Base-by-base conservation (phyloP, 2,113 vertebrate species). In the Ammodytes marinus region DNA sequence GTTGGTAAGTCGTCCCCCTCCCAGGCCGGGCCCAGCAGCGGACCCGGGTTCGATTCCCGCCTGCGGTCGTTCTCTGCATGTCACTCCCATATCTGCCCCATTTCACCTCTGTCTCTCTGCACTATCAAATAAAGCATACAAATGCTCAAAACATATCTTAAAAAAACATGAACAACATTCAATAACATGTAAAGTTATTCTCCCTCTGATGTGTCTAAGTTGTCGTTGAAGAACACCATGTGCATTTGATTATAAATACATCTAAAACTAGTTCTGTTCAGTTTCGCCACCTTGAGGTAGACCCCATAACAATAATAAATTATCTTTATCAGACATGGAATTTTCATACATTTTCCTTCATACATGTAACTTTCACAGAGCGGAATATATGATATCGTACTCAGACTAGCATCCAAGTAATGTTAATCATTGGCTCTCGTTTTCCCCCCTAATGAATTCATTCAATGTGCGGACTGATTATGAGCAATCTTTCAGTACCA, bases 401-500 rank as follows among this genome's bases (percentile, higher is more conserved):
- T 40, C 65, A 64, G 70, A n/a, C 50, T 27, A 35, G 12, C 59
- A 52, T 72, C 37, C 15, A n/a, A 69, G 58, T 45, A 4, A 53
- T 58, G 27, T 72, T 42, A 66, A 76, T 82, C 60, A 49, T 6
- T 4, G 59, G 46, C 43, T 19, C 68, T 53, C 1, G 40, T 71
- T 58, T 60, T 27, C 8, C 10, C 4, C 55, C 8, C n/a, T 53
- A 42, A 82, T 75, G 6, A 40, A 76, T 79, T 71, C 3, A 55
- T 81, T 72, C 2, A 39, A 14, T 72, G 15, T 71, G 15, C 9
- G 49, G 3, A 8, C 10, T 4, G 55, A 73, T 72, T 40, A 27
- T 27, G 27, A 27, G 55, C 15, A 64, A 15, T 66, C 6, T 55
- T 45, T 68, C 42, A 64, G 19, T 49, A 75, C 76, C 61, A 75